Conservation (phyloP, 2,113 vertebrate species). For the Periophthalmodon schlosseri region DNA sequence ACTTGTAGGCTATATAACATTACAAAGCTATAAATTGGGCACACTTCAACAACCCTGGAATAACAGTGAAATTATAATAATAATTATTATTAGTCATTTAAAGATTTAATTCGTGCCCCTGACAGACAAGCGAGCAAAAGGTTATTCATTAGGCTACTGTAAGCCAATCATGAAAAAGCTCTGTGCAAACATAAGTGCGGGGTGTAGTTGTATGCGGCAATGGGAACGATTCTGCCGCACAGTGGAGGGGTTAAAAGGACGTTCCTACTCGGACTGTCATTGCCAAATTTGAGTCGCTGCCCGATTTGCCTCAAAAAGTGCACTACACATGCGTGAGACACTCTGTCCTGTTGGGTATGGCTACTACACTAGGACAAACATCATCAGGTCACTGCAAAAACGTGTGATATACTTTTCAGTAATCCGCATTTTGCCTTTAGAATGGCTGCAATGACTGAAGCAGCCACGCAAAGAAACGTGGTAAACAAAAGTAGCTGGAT, state of each 20-base stretch:
- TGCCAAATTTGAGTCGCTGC: not conserved
- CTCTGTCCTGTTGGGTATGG: not conserved
- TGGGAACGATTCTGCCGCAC: not conserved
- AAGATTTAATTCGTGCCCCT: too few relatives aligned
- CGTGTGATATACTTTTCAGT: not conserved
- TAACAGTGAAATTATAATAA: too few relatives aligned
- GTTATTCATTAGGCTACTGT: too few relatives aligned
- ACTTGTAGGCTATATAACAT: too few relatives aligned
- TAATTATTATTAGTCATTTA: too few relatives aligned
- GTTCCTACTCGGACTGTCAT: not conserved
- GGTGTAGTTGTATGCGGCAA: not conserved
- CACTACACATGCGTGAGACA: not conserved
- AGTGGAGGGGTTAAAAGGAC: conserved; percentile 3
- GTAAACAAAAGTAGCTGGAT: not conserved
- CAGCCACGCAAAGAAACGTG: not conserved
- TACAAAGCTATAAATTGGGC: too few relatives aligned
- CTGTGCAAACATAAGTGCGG: not conserved
- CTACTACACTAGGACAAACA: not conserved
- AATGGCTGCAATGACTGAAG: not conserved
- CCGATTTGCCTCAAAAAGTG: conserved; percentile 1
- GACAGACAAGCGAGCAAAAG: too few relatives aligned
- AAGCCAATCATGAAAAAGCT: too few relatives aligned
- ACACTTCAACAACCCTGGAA: too few relatives aligned
- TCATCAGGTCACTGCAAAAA: not conserved
- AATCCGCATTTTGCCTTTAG: not conserved